phyloP scores from a whole-genome alignment of 2,888 invertebrate species.

The Cryptops parisi region DNA sequence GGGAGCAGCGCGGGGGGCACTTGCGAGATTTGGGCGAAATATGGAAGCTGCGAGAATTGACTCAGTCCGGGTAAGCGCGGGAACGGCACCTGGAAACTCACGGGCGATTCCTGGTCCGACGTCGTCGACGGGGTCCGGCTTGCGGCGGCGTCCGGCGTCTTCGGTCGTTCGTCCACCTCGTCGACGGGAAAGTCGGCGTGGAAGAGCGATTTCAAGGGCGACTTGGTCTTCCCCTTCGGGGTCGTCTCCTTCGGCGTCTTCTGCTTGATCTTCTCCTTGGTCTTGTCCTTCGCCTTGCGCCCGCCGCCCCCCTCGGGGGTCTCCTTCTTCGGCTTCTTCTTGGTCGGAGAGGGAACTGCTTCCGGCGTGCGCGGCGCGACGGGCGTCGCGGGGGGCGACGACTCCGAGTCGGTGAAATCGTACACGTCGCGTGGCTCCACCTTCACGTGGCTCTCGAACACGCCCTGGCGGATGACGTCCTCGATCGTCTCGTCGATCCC shows the following conservation, averaged over 20 bases:
- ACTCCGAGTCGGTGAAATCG: constrained; percentile 17
- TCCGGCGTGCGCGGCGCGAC: not conserved
- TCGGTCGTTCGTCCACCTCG: not conserved
- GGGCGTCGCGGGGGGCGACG: constrained; percentile 6
- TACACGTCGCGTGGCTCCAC: constrained; percentile 17
- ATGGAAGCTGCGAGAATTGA: constrained; percentile 10
- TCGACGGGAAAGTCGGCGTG: too few relatives aligned
- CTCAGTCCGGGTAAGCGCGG: constrained; percentile 1
- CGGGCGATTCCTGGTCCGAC: not conserved
- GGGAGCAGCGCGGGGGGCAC: constrained; percentile 1
- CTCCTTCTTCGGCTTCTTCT: constrained; percentile 8
- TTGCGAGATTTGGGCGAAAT: constrained; percentile 6
- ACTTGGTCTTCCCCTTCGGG: constrained; percentile 5
- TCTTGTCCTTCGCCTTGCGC: constrained; percentile 7
- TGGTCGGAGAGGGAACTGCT: not conserved
- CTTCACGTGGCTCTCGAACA: constrained; percentile 5
- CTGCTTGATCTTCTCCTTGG: constrained; percentile 9
- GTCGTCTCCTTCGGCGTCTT: constrained; percentile 7
- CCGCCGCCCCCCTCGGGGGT: constrained; percentile 1
- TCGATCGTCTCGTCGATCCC: constrained; percentile 11
- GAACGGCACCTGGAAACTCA: constrained; percentile 7
- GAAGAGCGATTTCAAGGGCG: not conserved
- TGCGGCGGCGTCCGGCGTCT: not conserved
- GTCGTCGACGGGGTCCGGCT: not conserved
- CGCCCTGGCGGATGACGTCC: constrained; percentile 2